Conservation (phyloP, 2,888 invertebrate species). For the Hirtodrosophila cameraria region DNA sequence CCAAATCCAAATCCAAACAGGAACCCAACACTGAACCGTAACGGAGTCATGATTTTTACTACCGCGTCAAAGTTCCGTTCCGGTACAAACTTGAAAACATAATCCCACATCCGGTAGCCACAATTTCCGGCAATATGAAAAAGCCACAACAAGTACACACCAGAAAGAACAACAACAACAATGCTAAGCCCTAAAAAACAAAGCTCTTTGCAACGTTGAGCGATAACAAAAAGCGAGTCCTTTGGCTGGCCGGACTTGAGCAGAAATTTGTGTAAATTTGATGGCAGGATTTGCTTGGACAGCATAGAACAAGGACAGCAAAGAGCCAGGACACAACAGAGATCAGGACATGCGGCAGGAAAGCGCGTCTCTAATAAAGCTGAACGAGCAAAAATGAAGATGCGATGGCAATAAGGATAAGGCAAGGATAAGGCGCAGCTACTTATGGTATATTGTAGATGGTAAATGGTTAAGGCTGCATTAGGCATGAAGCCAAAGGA, state of each 20-base stretch:
- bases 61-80: conserved; percentile 52
- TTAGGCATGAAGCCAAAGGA: conserved; percentile 40
- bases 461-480: conserved; percentile 46
- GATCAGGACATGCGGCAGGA: not conserved
- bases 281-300: conserved; percentile 66
- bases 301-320: conserved; percentile 1
- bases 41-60: conserved; percentile 42
- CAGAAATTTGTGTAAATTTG: conserved; percentile 73
- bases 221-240: conserved; percentile 64
- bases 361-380: conserved; percentile 57
- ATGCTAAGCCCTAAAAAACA: conserved; percentile 48
- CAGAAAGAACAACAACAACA: conserved; percentile 19
- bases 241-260: conserved; percentile 53
- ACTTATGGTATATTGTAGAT: conserved; percentile 38
- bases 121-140: conserved; percentile 76
- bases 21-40: conserved; percentile 34
- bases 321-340: not conserved
- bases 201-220: conserved; percentile 42
- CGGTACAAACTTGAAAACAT: conserved; percentile 74
- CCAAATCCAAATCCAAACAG: conserved; percentile 17
- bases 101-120: conserved; percentile 72
- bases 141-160: conserved; percentile 56
- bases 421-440: conserved; percentile 55
- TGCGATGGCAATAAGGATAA: conserved; percentile 75
- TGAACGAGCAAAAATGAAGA: conserved; percentile 74